Evolutionary conservation across 1,140 invertebrate genomes (phyloP).

Genomic region (Scaptomyza pallida): DNA sequence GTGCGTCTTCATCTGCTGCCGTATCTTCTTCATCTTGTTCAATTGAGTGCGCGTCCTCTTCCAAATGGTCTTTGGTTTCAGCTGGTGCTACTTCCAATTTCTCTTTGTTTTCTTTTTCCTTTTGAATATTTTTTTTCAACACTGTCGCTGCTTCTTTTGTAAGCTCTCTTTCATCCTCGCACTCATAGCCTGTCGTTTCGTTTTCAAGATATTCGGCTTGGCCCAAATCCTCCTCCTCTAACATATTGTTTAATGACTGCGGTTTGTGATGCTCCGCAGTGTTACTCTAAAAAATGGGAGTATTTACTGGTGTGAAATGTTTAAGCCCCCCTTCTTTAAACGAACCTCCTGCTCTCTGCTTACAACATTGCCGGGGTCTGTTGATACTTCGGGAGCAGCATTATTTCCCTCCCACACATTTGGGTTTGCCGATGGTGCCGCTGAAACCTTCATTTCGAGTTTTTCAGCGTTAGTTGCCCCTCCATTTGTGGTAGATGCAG

Average conservation of each 20-base stretch:
- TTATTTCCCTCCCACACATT: conserved; percentile 21
- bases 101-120: conserved; percentile 12
- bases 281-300: conserved; percentile 42
- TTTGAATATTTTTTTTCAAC: conserved; percentile 28
- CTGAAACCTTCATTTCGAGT: background rate
- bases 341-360: conserved; percentile 32
- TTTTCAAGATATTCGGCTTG: conserved; percentile 66
- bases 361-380: conserved; percentile 15
- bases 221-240: conserved; percentile 40
- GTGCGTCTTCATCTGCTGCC: conserved; percentile 5
- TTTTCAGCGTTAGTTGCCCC: conserved; percentile 4
- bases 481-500: conserved; percentile 43
- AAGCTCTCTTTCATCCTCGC: conserved; percentile 16
- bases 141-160: background rate
- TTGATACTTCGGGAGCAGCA: conserved; percentile 5
- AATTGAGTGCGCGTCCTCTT: conserved; percentile 17
- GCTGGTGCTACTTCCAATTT: conserved; percentile 9
- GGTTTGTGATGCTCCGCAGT: conserved; percentile 7
- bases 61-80: conserved; percentile 5
- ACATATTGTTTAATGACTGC: background rate
- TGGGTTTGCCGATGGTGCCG: background rate
- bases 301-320: conserved; percentile 43
- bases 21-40: conserved; percentile 18
- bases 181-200: conserved; percentile 42
- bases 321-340: conserved; percentile 33